Conservation (phyloP, 2,888 invertebrate genomes). For the Drosophila multiciliata region DNA sequence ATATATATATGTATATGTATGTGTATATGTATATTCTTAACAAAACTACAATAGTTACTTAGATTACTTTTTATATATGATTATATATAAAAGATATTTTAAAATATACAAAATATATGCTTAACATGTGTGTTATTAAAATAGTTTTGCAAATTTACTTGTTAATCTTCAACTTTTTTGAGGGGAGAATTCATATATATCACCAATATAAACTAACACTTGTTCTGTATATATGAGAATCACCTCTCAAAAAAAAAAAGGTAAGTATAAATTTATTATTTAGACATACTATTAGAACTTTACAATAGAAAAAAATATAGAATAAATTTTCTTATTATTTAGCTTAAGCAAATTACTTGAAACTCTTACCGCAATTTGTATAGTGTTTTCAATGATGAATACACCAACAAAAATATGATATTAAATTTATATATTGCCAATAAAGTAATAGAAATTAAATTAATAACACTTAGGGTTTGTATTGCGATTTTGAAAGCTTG, state of each 20-base stretch:
- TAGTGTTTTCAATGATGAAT: constrained; percentile 15
- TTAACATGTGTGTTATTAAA: neutral
- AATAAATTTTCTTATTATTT: neutral
- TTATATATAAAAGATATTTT: constrained; percentile 30
- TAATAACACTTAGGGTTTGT: constrained; percentile 47
- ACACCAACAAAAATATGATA: constrained; percentile 19
- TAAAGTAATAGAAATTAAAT: constrained; percentile 37
- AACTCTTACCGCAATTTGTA: neutral
- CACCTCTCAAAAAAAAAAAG: neutral
- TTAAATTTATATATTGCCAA: constrained; percentile 24
- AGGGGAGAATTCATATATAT: neutral
- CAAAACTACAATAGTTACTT: constrained; percentile 22
- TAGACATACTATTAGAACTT: neutral
- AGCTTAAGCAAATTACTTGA: neutral
- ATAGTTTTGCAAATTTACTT: neutral
- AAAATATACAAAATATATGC: constrained; percentile 40
- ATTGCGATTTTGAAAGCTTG: constrained; percentile 57
- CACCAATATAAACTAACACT: neutral
- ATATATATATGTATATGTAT: constrained; percentile 5
- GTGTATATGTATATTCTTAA: constrained; percentile 8
- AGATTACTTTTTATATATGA: constrained; percentile 22
- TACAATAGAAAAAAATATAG: constrained; percentile 1
- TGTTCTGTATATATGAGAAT: neutral
- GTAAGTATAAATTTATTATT: neutral
- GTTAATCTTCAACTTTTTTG: neutral